Evolutionary conservation across 2,888 invertebrate species (phyloP).

Genomic region (Polydrusus tereticollis): DNA sequence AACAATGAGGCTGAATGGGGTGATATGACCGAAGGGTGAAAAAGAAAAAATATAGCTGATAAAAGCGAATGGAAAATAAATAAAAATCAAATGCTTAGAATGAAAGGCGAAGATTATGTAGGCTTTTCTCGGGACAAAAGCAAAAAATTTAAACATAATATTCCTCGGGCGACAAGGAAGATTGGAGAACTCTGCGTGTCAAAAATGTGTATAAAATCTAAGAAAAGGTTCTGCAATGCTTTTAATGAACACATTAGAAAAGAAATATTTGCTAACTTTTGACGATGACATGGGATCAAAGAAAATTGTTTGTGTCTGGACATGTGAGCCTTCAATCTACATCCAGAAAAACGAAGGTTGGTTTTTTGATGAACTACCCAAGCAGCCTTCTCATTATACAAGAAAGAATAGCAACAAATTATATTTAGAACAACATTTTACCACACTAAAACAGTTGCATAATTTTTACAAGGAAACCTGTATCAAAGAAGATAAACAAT

Average conservation of each 20-base stretch:
- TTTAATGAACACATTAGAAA: background rate
- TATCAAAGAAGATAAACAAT: background rate
- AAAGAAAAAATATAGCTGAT: background rate
- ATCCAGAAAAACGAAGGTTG: background rate
- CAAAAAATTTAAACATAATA: too few relatives aligned
- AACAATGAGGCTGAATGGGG: background rate
- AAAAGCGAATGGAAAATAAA: background rate
- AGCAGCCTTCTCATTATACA: background rate
- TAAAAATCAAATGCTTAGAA: background rate
- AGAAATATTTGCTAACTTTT: background rate
- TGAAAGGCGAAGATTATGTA: background rate
- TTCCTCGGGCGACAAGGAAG: background rate
- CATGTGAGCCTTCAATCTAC: background rate
- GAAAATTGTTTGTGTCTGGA: background rate
- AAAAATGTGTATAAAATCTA: background rate
- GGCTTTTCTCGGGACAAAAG: background rate
- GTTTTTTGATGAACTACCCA: background rate
- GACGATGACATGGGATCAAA: background rate
- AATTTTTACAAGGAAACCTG: background rate
- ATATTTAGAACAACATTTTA: background rate
- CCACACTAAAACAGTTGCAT: background rate
- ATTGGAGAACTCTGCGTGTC: background rate
- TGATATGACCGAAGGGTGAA: background rate
- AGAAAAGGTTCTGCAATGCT: background rate
- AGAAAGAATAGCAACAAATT: background rate